Evolutionary conservation across 1,140 invertebrate genomes (phyloP).

Genomic region (Drosophila bifasciata): DNA sequence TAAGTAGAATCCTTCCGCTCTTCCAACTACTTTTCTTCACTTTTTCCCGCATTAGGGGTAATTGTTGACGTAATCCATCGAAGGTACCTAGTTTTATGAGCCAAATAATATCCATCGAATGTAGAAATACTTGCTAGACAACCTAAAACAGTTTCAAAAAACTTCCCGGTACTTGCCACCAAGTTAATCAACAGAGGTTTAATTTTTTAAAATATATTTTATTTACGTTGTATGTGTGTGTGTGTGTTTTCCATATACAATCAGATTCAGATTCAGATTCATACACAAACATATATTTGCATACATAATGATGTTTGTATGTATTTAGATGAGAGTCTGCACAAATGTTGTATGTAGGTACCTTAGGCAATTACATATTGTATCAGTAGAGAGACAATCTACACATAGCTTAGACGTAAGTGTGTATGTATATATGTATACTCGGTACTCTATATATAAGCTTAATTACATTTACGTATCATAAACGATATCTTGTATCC

Average conservation of each 20-base stretch:
- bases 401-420: constrained; percentile 28
- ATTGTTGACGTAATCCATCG: no score
- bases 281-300: constrained; percentile 43
- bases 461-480: constrained; percentile 71
- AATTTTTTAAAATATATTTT: constrained; percentile 82
- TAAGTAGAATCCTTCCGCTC: no score
- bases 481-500: constrained; percentile 50
- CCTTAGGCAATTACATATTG: constrained; percentile 74
- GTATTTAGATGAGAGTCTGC: constrained; percentile 66
- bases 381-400: constrained; percentile 60
- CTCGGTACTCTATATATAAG: constrained; percentile 44
- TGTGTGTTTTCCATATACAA: constrained; percentile 62
- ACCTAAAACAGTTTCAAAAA: no score
- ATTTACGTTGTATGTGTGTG: constrained; percentile 54
- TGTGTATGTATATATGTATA: constrained; percentile 35
- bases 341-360: constrained; percentile 79
- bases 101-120: no score
- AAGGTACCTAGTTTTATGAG: no score
- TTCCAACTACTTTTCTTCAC: no score
- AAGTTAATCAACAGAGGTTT: background rate
- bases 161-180: background rate
- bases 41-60: no score
- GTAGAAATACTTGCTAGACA: no score
- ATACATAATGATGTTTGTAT: constrained; percentile 38
- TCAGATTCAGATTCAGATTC: constrained; percentile 57